Conservation (phyloP, 2,113 vertebrate species). For the Cyphomyrus plagiostoma region DNA sequence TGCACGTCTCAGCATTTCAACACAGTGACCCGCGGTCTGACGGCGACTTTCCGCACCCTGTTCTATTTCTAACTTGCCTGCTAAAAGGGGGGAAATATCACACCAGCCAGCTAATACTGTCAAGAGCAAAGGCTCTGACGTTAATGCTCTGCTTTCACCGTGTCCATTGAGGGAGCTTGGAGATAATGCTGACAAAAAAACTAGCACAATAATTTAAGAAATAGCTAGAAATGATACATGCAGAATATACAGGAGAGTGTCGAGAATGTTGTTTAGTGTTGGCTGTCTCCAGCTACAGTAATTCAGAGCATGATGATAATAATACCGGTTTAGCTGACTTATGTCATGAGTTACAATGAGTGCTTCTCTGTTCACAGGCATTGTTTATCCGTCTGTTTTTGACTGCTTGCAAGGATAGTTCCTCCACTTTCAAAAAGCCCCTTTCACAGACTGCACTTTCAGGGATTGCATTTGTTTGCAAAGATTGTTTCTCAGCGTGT, state of each 20-base stretch:
- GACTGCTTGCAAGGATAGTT: not conserved
- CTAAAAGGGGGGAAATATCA: conserved; percentile 27
- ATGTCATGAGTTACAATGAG: not conserved
- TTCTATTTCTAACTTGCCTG: conserved; percentile 38
- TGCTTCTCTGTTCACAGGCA: not conserved
- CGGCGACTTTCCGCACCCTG: conserved; percentile 21
- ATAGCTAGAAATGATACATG: not conserved
- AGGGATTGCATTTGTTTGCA: not conserved
- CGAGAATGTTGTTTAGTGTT: not conserved
- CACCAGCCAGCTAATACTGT: conserved; percentile 24
- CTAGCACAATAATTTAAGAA: not conserved
- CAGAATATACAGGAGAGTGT: not conserved
- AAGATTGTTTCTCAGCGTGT: not conserved
- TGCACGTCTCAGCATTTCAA: conserved; percentile 47
- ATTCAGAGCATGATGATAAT: not conserved
- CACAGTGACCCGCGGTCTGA: conserved; percentile 26
- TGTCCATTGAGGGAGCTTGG: conserved; percentile 34
- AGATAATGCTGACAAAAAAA: not conserved
- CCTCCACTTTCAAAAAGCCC: not conserved
- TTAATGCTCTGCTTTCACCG: conserved; percentile 40
- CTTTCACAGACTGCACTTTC: not conserved
- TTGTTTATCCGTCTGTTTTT: not conserved
- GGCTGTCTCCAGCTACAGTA: not conserved
- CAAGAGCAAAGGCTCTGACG: not conserved
- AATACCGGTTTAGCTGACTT: not conserved